A percentile compares a stretch with the other conserved stretches of the same genome.
phyloP scores from a whole-genome alignment of 2,888 invertebrate genomes.

The Xanthia togata region DNA sequence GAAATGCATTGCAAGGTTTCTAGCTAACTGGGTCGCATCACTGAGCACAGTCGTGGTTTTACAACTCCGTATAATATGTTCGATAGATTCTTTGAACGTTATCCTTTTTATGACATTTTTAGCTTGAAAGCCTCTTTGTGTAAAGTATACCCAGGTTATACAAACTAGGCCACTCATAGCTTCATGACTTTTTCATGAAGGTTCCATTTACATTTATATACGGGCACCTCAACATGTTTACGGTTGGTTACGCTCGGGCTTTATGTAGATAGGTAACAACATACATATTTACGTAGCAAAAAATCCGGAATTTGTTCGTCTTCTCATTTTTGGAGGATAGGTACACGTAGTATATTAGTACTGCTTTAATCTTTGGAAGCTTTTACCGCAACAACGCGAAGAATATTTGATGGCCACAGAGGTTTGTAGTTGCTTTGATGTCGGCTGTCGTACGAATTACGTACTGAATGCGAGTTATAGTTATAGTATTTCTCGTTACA shows the following conservation, averaged over 20 bases:
- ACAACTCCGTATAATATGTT: constrained; percentile 19
- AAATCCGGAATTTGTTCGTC: constrained; percentile 38
- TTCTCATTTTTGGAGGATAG: constrained; percentile 24
- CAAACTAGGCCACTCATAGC: constrained; percentile 55
- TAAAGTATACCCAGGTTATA: constrained; percentile 44
- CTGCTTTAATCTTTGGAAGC: constrained; percentile 40
- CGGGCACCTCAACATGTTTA: constrained; percentile 50
- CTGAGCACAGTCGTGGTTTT: constrained; percentile 1
- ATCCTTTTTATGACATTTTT: constrained; percentile 34
- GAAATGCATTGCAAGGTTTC: constrained; percentile 27
- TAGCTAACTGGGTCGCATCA: constrained; percentile 6
- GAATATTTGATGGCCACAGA: constrained; percentile 45
- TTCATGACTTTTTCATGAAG: constrained; percentile 69
- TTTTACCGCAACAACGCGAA: constrained; percentile 29
- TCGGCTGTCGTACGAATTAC: constrained; percentile 29
- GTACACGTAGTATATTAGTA: constrained; percentile 26
- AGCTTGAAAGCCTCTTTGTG: constrained; percentile 57
- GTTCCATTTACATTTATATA: constrained; percentile 66
- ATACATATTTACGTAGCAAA: constrained; percentile 50
- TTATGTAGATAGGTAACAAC: constrained; percentile 42
- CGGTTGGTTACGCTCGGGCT: constrained; percentile 49
- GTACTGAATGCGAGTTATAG: constrained; percentile 8
- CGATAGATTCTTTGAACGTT: constrained; percentile 28
- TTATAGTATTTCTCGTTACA: constrained; percentile 5
- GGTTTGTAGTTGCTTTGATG: constrained; percentile 30